Conservation (phyloP, 1,140 invertebrate genomes). For the Brachionus angularis region DNA sequence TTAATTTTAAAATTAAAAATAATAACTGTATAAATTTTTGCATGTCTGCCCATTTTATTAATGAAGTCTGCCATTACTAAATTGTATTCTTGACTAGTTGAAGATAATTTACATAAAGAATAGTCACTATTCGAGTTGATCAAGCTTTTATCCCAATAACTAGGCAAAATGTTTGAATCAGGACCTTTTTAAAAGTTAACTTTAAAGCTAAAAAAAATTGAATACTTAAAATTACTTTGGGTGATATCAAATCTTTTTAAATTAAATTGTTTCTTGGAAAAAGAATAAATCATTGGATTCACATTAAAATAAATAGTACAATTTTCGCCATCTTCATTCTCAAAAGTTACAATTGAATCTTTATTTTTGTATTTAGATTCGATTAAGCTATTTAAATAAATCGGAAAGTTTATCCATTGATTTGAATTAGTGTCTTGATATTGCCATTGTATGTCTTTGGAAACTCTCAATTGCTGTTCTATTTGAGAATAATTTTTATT, state of each 20-base stretch:
- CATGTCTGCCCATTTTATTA: too few relatives aligned
- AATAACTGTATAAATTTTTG: conserved; percentile 5
- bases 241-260: not conserved
- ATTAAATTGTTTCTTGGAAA: not conserved
- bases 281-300: not conserved
- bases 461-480: not conserved
- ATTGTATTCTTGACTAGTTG: too few relatives aligned
- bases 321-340: not conserved
- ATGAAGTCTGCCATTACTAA: too few relatives aligned
- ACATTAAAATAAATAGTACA: not conserved
- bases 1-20: not conserved
- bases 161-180: not conserved
- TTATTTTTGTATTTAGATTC: conserved; percentile 1
- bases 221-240: not conserved
- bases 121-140: too few relatives aligned
- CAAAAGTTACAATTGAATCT: not conserved
- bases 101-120: too few relatives aligned
- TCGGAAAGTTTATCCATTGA: conserved; percentile 15
- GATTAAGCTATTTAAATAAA: conserved; percentile 25
- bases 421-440: not conserved
- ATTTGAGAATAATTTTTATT: not conserved
- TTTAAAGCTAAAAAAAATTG: not conserved
- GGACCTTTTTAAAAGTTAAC: not conserved
- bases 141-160: too few relatives aligned
- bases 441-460: conserved; percentile 29